Evolutionary conservation across 2,888 invertebrate species (phyloP), one percentile per base, ranked within the genome.

Genomic region (Luffia ferchaultella): DNA sequence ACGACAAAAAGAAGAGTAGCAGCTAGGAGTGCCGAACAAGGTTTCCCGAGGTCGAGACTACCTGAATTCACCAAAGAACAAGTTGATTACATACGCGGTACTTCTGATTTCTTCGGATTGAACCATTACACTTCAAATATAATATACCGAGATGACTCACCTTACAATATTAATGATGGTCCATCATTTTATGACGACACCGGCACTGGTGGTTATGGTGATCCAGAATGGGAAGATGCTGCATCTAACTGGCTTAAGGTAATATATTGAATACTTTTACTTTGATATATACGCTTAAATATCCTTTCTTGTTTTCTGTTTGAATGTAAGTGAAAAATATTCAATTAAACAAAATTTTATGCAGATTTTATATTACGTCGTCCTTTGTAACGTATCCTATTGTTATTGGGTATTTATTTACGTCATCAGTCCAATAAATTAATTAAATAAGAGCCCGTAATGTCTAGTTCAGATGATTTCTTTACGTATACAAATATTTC

Each of bases 101-200:
- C 53, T 9, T 45, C 48, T 1, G 55, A 55, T 42, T 55, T 52
- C 46, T 55, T 5, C 19, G 50, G 20, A 60, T 60, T 50, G 54
- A 61, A 46, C 47, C 54, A 40, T 48, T 46, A 54, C 59, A 61
- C 47, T 62, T 61, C 63, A 50, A 54, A 53, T 56, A 60, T 18
- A 60, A 60, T 16, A 53, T 58, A 57, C 41, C 59, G 60, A 47
- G 61, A 63, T 42, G 54, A 51, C 17, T 60, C 60, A 0, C 48
- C 62, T 40, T 45, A 46, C 0, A 58, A 57, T 1, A 42, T 18
- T 7, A 54, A 54, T 42, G 45, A 44, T 15, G 52, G 57, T 9
- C 61, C 61, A 0, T 63, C 62, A 1, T 41, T 19, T 42, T 16
- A 43, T 3, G 56, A 62, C 47, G 63, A 63, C 46, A 20, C 60